Conservation (phyloP, 2,797 vertebrate genomes). For the Neosilurus hyrtlii region DNA sequence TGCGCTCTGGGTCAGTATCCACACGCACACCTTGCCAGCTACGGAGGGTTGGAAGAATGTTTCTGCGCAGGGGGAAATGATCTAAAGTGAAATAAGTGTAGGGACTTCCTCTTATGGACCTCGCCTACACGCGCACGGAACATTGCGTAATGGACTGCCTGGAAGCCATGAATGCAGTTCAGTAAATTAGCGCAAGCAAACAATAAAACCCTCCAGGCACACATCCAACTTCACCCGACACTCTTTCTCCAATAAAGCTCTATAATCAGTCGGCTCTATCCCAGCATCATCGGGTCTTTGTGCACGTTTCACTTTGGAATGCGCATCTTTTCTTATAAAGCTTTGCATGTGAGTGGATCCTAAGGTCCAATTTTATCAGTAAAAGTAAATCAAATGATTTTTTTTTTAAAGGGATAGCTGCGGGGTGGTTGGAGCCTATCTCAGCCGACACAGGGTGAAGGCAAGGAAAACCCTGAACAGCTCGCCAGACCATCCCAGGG, state of each 20-base stretch:
- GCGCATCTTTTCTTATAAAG: not conserved
- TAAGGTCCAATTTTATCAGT: not conserved
- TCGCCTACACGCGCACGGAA: constrained; percentile 28
- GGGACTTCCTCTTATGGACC: constrained; percentile 52
- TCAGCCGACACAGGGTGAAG: too few species aligned
- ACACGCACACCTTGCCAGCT: not conserved
- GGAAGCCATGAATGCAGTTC: not conserved
- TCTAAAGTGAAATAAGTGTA: not conserved
- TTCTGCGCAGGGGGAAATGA: not conserved
- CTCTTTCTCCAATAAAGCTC: too few species aligned
- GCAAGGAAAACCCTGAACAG: too few species aligned
- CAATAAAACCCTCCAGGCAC: not conserved
- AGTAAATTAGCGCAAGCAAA: not conserved
- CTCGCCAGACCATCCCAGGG: too few species aligned
- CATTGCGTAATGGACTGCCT: not conserved
- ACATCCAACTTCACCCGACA: not conserved
- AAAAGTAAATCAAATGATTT: not conserved
- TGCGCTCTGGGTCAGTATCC: not conserved
- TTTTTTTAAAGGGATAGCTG: not conserved
- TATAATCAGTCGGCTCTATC: not conserved
- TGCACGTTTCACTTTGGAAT: not conserved
- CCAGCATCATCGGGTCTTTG: too few species aligned
- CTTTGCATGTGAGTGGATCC: not conserved
- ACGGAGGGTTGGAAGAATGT: not conserved
- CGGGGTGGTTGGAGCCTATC: too few species aligned